Evolutionary conservation across 2,113 vertebrate genomes (phyloP).

Genomic region (Sinosuthora webbiana): DNA sequence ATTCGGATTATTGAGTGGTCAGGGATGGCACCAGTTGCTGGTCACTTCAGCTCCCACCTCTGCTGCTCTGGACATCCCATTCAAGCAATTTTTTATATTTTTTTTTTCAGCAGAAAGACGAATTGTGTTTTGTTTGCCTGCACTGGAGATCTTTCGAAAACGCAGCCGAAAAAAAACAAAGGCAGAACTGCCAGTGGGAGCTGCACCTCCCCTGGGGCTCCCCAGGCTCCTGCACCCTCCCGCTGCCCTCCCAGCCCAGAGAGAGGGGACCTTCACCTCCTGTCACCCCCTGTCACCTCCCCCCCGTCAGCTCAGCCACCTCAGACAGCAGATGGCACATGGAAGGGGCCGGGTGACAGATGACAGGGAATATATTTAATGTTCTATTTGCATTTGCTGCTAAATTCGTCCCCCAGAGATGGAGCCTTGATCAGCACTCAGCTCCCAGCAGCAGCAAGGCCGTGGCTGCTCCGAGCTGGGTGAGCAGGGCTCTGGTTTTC

Average conservation of each 20-base stretch:
- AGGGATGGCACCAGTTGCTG: not conserved
- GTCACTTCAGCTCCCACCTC: not conserved
- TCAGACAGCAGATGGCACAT: constrained; percentile 10
- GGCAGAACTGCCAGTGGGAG: not conserved
- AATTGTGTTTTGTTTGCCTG: not conserved
- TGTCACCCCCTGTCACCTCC: not conserved
- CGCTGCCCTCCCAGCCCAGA: not conserved
- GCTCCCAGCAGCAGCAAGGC: not conserved
- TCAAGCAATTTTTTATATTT: not conserved
- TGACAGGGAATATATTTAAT: constrained; percentile 12
- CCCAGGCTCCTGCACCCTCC: not conserved
- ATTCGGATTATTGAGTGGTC: not conserved
- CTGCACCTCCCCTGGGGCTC: not conserved
- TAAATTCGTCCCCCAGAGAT: not conserved
- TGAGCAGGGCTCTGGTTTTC: rapidly evolving
- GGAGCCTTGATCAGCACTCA: not conserved
- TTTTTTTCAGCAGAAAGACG: not conserved
- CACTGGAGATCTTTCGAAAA: not conserved
- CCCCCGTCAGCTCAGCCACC: not conserved
- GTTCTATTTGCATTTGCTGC: constrained; percentile 30
- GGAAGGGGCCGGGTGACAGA: not conserved
- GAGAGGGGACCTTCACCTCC: not conserved
- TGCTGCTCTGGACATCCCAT: not conserved
- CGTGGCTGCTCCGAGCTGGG: not conserved
- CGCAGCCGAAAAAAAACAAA: not conserved